phyloP scores from a whole-genome alignment of 2,888 invertebrate genomes.

The Ommatoiulus sabulosus region DNA sequence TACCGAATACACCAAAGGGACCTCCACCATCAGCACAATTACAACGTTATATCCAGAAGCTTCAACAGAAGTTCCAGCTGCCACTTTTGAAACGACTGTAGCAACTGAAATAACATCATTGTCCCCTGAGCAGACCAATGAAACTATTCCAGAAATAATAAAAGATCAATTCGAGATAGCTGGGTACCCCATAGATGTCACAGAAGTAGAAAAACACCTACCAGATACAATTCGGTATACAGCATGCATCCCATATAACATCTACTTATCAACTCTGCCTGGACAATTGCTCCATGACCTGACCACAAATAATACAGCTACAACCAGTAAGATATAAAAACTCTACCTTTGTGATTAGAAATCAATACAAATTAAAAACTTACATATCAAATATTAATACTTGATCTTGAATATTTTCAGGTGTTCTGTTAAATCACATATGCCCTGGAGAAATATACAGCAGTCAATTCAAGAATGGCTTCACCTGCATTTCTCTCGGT shows the following conservation, averaged over 20 bases:
- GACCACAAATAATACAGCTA: slow-evolving; percentile 8
- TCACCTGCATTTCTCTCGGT: slow-evolving; percentile 42
- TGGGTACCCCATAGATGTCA: slow-evolving; percentile 39
- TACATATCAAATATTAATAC: neutral
- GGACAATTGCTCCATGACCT: slow-evolving; percentile 31
- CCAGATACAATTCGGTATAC: slow-evolving; percentile 50
- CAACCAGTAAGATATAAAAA: neutral
- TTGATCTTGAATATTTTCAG: neutral
- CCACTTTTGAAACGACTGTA: slow-evolving; percentile 18
- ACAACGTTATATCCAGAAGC: neutral
- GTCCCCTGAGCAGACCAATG: neutral
- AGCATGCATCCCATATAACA: slow-evolving; percentile 38
- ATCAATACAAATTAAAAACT: neutral
- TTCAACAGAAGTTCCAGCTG: neutral
- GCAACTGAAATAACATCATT: slow-evolving; percentile 13
- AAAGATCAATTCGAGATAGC: slow-evolving; percentile 51
- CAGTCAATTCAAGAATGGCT: slow-evolving; percentile 47
- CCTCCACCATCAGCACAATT: neutral
- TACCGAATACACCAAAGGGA: neutral
- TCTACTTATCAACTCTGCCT: slow-evolving; percentile 46
- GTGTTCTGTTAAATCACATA: slow-evolving; percentile 49
- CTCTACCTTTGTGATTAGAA: neutral
- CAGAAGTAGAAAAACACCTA: neutral
- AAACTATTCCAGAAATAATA: slow-evolving; percentile 32
- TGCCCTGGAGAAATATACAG: slow-evolving; percentile 50